Conservation (phyloP, 2,888 invertebrate species). For the Parnassius orleans region DNA sequence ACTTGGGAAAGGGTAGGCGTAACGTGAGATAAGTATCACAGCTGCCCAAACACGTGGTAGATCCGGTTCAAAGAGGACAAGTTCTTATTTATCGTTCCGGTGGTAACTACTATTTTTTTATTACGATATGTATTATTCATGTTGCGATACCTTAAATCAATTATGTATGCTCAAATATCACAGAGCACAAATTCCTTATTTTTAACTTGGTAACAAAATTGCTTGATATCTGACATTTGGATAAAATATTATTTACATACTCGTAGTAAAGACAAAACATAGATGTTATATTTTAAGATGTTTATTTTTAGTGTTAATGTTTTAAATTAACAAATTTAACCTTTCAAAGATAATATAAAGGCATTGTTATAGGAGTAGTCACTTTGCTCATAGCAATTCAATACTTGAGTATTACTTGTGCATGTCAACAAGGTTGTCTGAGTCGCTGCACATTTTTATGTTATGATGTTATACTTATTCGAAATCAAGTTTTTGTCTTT, state of each 20-base stretch:
- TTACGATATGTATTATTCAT: constrained; percentile 39
- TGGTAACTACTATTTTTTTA: constrained; percentile 40
- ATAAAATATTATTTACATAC: too few relatives aligned
- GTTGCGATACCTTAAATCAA: constrained; percentile 15
- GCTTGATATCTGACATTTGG: background rate
- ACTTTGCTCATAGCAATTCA: constrained; percentile 21
- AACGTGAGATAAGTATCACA: constrained; percentile 22
- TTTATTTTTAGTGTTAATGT: too few relatives aligned
- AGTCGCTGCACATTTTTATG: constrained; percentile 22
- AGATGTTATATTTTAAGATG: too few relatives aligned
- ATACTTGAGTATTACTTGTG: constrained; percentile 25
- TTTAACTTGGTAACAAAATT: background rate
- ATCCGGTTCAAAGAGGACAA: constrained; percentile 71
- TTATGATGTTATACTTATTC: constrained; percentile 12
- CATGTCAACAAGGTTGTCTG: constrained; percentile 24
- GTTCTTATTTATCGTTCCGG: constrained; percentile 51
- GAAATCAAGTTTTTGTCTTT: constrained; percentile 3
- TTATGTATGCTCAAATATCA: background rate
- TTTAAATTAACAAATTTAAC: too few relatives aligned
- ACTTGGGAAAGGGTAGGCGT: constrained; percentile 9
- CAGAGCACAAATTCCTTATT: background rate
- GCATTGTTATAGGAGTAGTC: constrained; percentile 17
- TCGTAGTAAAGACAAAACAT: too few relatives aligned
- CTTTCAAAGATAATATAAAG: background rate
- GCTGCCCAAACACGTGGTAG: constrained; percentile 47